Percentiles rank a stretch among this genome's conserved stretches.
phyloP scores from a whole-genome alignment of 2,888 invertebrate species.

The Xanthorhoe designata region DNA sequence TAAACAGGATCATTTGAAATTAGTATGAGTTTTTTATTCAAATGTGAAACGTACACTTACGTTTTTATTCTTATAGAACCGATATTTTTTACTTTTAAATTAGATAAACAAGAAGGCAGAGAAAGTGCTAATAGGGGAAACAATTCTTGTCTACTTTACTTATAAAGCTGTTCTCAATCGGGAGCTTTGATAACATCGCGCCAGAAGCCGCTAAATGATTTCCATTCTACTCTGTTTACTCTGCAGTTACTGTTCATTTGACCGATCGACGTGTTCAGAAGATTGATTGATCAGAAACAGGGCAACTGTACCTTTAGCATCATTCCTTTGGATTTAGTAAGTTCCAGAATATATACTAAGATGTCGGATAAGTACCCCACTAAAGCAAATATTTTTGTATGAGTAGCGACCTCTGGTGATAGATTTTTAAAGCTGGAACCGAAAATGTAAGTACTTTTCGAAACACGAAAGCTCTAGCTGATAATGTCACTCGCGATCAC shows the following conservation, averaged over 20 bases:
- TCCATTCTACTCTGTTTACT: conserved; percentile 63
- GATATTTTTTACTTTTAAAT: conserved; percentile 1
- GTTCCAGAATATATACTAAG: too few species aligned
- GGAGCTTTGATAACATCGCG: conserved; percentile 54
- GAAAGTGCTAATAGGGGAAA: conserved; percentile 25
- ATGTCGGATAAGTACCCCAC: too few species aligned
- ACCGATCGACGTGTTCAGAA: conserved; percentile 49
- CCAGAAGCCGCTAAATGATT: conserved; percentile 62
- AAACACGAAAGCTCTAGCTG: too few species aligned
- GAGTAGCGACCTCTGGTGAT: too few species aligned
- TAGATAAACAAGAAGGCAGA: conserved; percentile 7
- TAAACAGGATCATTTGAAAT: too few species aligned
- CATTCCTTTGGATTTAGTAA: neutral
- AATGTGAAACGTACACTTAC: too few species aligned
- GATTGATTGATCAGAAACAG: conserved; percentile 58
- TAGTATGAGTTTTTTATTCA: too few species aligned
- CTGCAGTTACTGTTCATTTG: conserved; percentile 68
- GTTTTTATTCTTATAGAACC: neutral
- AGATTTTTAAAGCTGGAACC: too few species aligned
- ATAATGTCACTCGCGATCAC: too few species aligned
- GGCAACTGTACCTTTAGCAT: conserved; percentile 15
- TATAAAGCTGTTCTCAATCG: conserved; percentile 51
- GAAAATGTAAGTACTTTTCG: too few species aligned
- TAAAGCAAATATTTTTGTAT: too few species aligned
- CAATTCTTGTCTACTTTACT: conserved; percentile 46